Conservation (phyloP, 2,888 invertebrate species). For the Sialis lutaria region DNA sequence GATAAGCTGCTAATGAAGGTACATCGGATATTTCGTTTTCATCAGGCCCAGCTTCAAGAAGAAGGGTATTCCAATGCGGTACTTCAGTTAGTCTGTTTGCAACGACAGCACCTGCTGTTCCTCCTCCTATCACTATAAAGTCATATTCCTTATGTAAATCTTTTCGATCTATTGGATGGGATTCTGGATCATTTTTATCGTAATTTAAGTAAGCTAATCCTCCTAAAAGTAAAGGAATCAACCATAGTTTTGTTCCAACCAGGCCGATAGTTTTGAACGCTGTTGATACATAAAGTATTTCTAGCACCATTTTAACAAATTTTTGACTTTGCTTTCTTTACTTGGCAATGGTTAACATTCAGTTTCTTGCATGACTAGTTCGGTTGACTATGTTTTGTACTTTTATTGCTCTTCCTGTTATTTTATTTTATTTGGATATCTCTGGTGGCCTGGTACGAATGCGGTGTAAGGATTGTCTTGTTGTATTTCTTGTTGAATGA, state of each 20-base stretch:
- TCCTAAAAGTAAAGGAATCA: slow-evolving; percentile 66
- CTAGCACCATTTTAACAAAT: slow-evolving; percentile 43
- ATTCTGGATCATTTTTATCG: slow-evolving; percentile 65
- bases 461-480: background rate
- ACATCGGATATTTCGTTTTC: slow-evolving; percentile 81
- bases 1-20: slow-evolving; percentile 69
- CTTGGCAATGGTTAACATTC: no score
- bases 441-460: background rate
- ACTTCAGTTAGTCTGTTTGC: slow-evolving; percentile 67
- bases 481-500: background rate
- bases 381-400: background rate
- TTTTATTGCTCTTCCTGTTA: background rate
- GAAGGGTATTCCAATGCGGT: slow-evolving; percentile 54
- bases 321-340: background rate
- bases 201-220: slow-evolving; percentile 68
- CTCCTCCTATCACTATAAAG: slow-evolving; percentile 70
- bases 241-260: slow-evolving; percentile 62
- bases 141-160: slow-evolving; percentile 60
- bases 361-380: background rate
- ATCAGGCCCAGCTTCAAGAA: slow-evolving; percentile 73
- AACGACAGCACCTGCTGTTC: slow-evolving; percentile 79
- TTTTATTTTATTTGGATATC: background rate
- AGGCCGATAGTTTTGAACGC: slow-evolving; percentile 62
- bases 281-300: slow-evolving; percentile 57
- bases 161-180: slow-evolving; percentile 50